phyloP scores from a whole-genome alignment of 1,140 invertebrate genomes.

The Vanessa atalanta region DNA sequence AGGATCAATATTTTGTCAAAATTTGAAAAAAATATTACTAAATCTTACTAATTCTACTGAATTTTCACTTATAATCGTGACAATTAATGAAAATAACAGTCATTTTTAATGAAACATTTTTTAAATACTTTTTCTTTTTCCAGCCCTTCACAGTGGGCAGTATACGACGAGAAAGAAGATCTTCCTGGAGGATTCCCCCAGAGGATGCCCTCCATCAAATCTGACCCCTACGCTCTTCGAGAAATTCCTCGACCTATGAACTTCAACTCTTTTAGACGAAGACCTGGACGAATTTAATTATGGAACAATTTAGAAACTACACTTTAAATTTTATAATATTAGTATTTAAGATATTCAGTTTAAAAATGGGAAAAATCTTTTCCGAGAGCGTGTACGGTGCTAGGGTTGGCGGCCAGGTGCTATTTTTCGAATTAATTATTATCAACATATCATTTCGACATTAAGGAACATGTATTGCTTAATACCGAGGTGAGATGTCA shows the following conservation, averaged over 20 bases:
- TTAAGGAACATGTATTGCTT: too few species aligned
- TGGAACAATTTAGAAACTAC: background rate
- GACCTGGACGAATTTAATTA: slow-evolving; percentile 45
- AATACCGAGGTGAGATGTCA: too few species aligned
- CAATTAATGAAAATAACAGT: background rate
- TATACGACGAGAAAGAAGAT: slow-evolving; percentile 69
- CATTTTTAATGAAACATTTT: background rate
- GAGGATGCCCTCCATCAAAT: slow-evolving; percentile 62
- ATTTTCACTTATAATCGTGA: background rate
- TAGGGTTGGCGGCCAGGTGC: too few species aligned
- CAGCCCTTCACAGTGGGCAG: slow-evolving; percentile 72
- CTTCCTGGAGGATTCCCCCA: slow-evolving; percentile 53
- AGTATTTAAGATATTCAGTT: background rate
- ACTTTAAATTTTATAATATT: background rate
- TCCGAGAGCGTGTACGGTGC: too few species aligned
- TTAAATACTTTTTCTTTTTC: slow-evolving; percentile 33
- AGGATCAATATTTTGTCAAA: slow-evolving; percentile 27
- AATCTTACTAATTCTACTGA: too few species aligned
- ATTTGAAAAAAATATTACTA: too few species aligned
- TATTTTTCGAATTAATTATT: too few species aligned
- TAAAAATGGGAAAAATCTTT: background rate
- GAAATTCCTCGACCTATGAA: slow-evolving; percentile 73
- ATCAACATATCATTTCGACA: too few species aligned
- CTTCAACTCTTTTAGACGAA: slow-evolving; percentile 50
- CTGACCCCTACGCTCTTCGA: slow-evolving; percentile 69